phyloP scores from a whole-genome alignment of 2,797 vertebrate genomes.

The Sebastes reedi region DNA sequence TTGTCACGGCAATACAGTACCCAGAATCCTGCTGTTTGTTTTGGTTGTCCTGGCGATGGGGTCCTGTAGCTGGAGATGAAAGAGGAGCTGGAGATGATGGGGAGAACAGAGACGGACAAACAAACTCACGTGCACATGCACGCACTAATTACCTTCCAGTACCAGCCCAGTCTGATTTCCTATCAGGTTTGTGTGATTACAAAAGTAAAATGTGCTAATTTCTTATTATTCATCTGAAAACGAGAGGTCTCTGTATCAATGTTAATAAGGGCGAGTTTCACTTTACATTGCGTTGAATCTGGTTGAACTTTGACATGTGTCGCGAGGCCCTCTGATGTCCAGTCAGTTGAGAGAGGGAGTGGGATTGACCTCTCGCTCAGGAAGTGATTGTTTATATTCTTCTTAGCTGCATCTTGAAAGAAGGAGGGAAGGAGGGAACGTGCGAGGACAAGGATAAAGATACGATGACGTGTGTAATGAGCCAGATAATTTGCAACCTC shows the following conservation, averaged over 20 bases:
- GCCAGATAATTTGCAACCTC: neutral
- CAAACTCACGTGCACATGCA: neutral
- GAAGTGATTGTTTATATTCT: neutral
- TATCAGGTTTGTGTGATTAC: neutral
- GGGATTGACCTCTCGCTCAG: neutral
- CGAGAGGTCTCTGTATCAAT: neutral
- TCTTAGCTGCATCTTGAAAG: neutral
- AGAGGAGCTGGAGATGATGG: conserved; percentile 5
- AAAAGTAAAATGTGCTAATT: neutral
- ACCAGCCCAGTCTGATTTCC: neutral
- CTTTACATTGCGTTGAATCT: neutral
- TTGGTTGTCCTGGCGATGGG: conserved; percentile 42
- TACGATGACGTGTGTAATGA: neutral
- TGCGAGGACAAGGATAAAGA: neutral
- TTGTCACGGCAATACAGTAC: conserved; percentile 38
- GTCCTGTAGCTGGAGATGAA: conserved; percentile 23
- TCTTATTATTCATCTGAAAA: neutral
- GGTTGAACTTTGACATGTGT: neutral
- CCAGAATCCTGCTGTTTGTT: conserved; percentile 53
- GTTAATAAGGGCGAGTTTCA: too few relatives aligned
- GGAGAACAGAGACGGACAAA: neutral
- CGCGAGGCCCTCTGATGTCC: neutral
- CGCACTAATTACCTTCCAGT: neutral
- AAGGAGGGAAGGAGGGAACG: neutral
- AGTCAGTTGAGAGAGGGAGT: neutral